Base-by-base conservation (phyloP, 2,888 invertebrate species). In the Camponotus fellah region DNA sequence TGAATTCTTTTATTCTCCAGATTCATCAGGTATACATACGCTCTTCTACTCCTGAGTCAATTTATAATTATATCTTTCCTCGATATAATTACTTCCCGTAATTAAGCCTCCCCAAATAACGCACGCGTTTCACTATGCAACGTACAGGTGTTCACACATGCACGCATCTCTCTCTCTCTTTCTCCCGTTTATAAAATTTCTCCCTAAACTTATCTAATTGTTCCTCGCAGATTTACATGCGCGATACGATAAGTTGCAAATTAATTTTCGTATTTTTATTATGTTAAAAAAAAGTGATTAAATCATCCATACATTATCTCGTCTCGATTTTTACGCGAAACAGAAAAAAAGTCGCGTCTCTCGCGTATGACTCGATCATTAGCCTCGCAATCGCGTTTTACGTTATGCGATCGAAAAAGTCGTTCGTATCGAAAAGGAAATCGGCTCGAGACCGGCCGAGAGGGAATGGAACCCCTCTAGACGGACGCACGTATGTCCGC, bases 401-500 rank as follows among this genome's bases (percentile, higher is more conserved):
- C 43, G 43, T 66, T 37, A 56, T 10, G 58, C 43, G 21, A 43
- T 34, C 60, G 72, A 71, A 60, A 71, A 71, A 79, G 60, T 66
- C 72, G 46, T 60, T 32, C 72, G 79, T 60, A 79, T 79, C 79
- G 79, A 79, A 71, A 79, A 79, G 72, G 79, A 79, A 79, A 79
- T 79, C 71, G 72, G 60, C 79, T 58, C 34, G 58, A 46, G 74
- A 72, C 56, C 69, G 75, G 58, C 64, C 34, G 60, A 79, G 60
- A 79, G 77, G 86, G 65, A 72, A 82, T 82, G 56, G 74, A 80
- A 91, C 85, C 85, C 88, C 84, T 90, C 88, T 89, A 90, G 91
- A 91, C 91, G 83, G 85, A 88, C 88, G 90, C 71, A 21, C 82
- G 83, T 86, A 84, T 91, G 81, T 91, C 60, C 79, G 91, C 90